Percentiles rank a stretch among this genome's conserved stretches.
phyloP scores from a whole-genome alignment of 2,113 vertebrate genomes.

The Tenebrosternarchus preto region DNA sequence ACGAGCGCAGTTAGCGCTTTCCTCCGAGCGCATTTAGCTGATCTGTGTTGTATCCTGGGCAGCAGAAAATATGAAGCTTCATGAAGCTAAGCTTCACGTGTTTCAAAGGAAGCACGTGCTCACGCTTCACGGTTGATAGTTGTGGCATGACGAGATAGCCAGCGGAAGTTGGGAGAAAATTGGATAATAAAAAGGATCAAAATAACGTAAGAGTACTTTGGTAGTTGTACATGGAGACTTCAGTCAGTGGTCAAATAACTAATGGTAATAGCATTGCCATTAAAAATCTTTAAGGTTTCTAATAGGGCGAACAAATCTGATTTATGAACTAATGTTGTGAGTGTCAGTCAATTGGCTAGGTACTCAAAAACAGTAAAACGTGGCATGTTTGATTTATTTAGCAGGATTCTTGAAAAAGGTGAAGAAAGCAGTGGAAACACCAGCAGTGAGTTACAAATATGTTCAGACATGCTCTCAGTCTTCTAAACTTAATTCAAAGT shows the following conservation, averaged over 20 bases:
- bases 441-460: conserved; percentile 16
- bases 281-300: background rate
- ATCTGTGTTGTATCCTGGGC: too few species aligned
- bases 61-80: too few species aligned
- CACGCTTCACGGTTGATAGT: too few species aligned
- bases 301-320: background rate
- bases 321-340: background rate
- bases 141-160: too few species aligned
- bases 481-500: conserved; percentile 28
- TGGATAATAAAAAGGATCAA: too few species aligned
- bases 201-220: background rate
- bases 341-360: background rate
- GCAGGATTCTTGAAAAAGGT: conserved; percentile 15
- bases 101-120: too few species aligned
- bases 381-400: conserved; percentile 32
- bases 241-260: background rate
- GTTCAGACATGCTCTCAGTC: background rate
- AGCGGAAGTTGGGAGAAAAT: too few species aligned
- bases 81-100: too few species aligned
- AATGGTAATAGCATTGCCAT: background rate
- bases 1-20: too few species aligned
- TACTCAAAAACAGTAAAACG: background rate
- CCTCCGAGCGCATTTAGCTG: too few species aligned
- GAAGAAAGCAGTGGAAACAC: conserved; percentile 27
- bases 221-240: background rate